These are phyloP conservation scores for Halcyon malimbica DNA, from an alignment of 2,113 vertebrate genomes.

Conservation along the genomic window DNA sequence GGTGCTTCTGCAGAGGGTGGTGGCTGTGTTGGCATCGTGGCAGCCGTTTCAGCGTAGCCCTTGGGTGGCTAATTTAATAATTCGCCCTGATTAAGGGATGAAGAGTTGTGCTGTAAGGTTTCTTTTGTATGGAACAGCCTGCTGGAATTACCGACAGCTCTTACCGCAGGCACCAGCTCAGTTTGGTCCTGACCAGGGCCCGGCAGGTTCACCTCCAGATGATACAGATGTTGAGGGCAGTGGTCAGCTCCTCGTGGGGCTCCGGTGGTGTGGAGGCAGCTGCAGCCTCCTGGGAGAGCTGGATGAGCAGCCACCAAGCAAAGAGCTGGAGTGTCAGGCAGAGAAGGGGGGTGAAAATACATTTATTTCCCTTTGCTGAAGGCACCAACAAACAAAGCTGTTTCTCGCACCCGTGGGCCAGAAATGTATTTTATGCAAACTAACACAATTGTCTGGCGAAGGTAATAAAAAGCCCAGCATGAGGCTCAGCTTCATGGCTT, in stretches of 20 bases:
- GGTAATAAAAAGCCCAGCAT: not conserved
- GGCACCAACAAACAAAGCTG: not conserved
- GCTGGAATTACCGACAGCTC: not conserved
- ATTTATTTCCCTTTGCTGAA: not conserved
- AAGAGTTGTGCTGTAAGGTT: not conserved
- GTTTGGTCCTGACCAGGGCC: not conserved
- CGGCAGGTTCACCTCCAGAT: not conserved
- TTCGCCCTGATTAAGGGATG: not conserved
- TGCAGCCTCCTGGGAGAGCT: not conserved
- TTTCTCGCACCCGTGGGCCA: not conserved
- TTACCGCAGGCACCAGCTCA: not conserved
- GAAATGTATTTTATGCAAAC: not conserved
- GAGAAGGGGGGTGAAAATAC: not conserved
- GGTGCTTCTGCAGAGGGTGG: not conserved
- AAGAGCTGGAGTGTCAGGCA: not conserved
- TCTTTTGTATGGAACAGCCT: not conserved
- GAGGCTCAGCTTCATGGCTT: not conserved
- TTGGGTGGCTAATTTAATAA: too few species aligned
- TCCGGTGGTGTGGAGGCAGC: not conserved
- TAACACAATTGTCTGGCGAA: not conserved
- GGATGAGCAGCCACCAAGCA: not conserved
- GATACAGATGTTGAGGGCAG: not conserved
- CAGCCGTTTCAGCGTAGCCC: not conserved
- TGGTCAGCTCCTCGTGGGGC: not conserved
- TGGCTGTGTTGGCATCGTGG: fast-evolving